Evolutionary conservation across 2,113 vertebrate species (phyloP), one percentile per base, ranked within the genome.

Genomic region (Anolis carolinensis): DNA sequence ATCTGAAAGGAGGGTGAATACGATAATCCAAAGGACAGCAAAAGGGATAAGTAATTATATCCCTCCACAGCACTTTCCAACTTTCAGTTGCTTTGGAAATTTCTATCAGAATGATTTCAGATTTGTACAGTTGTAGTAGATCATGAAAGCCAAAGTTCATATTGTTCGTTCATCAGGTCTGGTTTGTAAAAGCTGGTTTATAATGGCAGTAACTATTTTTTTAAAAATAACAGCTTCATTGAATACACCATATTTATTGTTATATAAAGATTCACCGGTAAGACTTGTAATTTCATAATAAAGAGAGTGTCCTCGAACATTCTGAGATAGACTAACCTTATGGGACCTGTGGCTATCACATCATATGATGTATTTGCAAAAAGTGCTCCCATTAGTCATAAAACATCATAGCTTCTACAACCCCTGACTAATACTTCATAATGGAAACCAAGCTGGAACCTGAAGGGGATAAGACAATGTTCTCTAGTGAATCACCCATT

Each of bases 371-470:
- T 30, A 59, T 78, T 30, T 78, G 50, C 5, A n/a, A 21, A 16
- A 59, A 52, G 32, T 50, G 16, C 76, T 79, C 32, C 5, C 21
- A 27, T 63, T 55, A 79, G 55, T 79, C 34, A 63, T 36, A 21
- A 62, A 21, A 63, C 55, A 63, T 27, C 78, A 63, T 79, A 39
- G 32, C 34, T 32, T 63, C 55, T 27, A 63, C 32, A 55, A 79
- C 78, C 32, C 36, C 59, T 79, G 32, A 79, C 32, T 63, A 63
- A 79, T 79, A 79, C 5, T 79, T 79, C 32, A 79, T 36, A 79
- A 79, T 39, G n/a, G 32, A 20, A 79, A 7, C 55, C 34, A 63
- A 25, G 32, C 32, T 63, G 32, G 77, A 59, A 63, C 21, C 14
- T 18, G 50, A 78, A 59, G 30, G 59, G 14, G 36, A 79, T 21